Evolutionary conservation across 2,888 invertebrate species (phyloP), one percentile per base, ranked within the genome.

Genomic region (Ectemnius continuus): DNA sequence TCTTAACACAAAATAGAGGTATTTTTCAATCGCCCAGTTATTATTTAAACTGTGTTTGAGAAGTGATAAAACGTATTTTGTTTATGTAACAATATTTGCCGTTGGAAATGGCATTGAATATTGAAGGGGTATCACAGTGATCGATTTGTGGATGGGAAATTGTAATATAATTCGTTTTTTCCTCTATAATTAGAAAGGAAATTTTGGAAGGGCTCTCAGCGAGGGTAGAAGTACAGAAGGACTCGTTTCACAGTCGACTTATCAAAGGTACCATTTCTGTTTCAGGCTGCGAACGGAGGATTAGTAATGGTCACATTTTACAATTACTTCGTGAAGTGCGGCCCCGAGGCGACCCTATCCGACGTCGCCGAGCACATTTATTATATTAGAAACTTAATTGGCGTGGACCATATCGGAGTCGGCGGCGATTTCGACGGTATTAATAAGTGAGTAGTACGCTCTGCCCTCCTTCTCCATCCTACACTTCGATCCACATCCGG

Each of bases 261-360:
- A 45, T 14, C 18, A 14, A 52, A 2, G 56, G 11, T 45, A 13
- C 20, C 11, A 20, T 16, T 64, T 56, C 64, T 13, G 36, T 75
- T 70, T 8, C 79, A 90, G 90, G 95, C 95, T 67, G 93, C 94
- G 80, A 98, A 97, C 91, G 96, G 96, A 52, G 98, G 98, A 61
- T 93, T 98, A 58, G 96, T 98, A 74, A 98, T 98, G 97, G 95
- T 98, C 81, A 97, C 97, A 91, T 97, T 98, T 91, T 97, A 96
- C 92, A 95, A 95, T 67, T 94, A 95, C 89, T 95, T 96, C 90
- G 94, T 97, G 84, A 95, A 96, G 78, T 97, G 97, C 90, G 95
- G 94, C 80, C 94, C 95, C 76, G 93, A 94, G 84, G 96, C 97
- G 18, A 95, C 94, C 6, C 93, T 97, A 76, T 93, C 94, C 82